These are phyloP conservation scores for Channa argus DNA, from an alignment of 2,113 vertebrate species.

Conservation along the genomic window DNA sequence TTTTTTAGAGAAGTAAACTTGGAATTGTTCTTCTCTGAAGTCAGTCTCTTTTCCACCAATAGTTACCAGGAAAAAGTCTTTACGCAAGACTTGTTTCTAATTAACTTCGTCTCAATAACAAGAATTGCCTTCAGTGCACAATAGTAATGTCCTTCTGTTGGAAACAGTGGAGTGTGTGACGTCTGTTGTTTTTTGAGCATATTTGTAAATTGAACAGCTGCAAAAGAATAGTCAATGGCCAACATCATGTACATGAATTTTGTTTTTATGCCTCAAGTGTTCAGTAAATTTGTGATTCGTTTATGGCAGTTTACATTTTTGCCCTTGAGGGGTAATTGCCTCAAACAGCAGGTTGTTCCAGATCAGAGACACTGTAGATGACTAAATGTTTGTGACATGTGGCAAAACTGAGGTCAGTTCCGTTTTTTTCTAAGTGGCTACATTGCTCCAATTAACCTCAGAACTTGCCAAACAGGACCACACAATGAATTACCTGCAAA, in stretches of 20 bases:
- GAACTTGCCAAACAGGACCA: no score
- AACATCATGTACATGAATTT: conserved; percentile 33
- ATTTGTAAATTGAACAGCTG: conserved; percentile 19
- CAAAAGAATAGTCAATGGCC: conserved; percentile 15
- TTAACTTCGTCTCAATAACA: conserved; percentile 45
- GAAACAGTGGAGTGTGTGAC: background rate
- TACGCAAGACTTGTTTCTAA: conserved; percentile 40
- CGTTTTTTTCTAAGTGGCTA: background rate
- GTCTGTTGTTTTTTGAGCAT: background rate
- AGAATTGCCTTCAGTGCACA: conserved; percentile 16
- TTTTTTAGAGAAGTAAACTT: conserved; percentile 12
- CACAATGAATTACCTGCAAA: no score
- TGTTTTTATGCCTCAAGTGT: conserved; percentile 64
- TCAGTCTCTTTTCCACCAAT: background rate
- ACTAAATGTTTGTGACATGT: conserved; percentile 50
- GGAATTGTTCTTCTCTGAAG: conserved; percentile 8
- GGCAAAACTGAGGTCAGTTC: conserved; percentile 52
- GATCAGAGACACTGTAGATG: conserved; percentile 31
- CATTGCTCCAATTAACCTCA: no score
- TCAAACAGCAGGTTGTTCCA: conserved; percentile 61
- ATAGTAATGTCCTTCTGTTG: conserved; percentile 25
- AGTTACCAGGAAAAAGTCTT: conserved; percentile 25
- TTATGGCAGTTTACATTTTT: conserved; percentile 60
- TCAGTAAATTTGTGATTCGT: conserved; percentile 66
- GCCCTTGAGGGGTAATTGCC: conserved; percentile 55